Conservation (phyloP, 2,113 vertebrate species). For the Trogon melanurus region DNA sequence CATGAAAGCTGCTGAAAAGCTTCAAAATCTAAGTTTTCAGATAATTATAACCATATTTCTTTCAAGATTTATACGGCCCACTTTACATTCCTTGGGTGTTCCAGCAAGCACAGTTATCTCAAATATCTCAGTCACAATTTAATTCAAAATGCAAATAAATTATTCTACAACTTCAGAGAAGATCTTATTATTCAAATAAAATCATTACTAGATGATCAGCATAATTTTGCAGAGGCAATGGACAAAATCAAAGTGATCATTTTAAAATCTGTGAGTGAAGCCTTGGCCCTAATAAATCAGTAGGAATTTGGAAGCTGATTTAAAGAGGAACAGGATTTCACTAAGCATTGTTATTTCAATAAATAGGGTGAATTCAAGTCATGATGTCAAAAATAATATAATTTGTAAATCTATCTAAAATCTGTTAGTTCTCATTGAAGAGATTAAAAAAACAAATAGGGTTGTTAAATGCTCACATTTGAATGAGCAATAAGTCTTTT, state of each 20-base stretch:
- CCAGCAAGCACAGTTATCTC: conserved; percentile 8
- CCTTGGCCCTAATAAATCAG: neutral
- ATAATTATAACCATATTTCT: neutral
- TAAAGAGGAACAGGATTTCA: neutral
- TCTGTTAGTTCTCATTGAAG: neutral
- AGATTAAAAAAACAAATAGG: neutral
- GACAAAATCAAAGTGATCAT: conserved; percentile 1
- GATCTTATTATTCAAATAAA: conserved; percentile 31
- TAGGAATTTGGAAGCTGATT: neutral
- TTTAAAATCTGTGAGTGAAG: neutral
- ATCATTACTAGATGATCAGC: neutral
- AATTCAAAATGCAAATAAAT: conserved; percentile 53
- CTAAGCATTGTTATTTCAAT: neutral
- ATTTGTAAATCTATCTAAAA: neutral
- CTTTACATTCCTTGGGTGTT: conserved; percentile 10
- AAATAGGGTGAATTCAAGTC: neutral
- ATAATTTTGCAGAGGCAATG: neutral
- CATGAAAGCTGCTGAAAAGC: neutral
- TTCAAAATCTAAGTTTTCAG: neutral
- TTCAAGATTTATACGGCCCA: neutral
- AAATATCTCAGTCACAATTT: conserved; percentile 13
- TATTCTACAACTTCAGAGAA: neutral
- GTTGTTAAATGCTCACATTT: neutral
- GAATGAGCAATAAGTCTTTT: neutral
- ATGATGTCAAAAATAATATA: neutral